Evolutionary conservation across 1,140 invertebrate species (phyloP).

Genomic region (Ganaspis sp.): DNA sequence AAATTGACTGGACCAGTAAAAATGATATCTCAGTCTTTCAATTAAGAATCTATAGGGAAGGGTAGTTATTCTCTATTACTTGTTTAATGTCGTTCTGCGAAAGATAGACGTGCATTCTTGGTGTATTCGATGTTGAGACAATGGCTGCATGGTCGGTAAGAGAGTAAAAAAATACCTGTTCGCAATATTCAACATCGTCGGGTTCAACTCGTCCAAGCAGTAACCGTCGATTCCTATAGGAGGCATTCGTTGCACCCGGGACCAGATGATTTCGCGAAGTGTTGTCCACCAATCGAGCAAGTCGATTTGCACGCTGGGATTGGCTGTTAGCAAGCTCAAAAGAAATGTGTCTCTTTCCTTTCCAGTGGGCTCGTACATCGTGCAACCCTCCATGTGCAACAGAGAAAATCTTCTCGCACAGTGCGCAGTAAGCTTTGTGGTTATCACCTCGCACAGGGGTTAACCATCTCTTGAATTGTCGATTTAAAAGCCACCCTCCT

Average conservation of each 20-base stretch:
- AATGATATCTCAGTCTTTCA: constrained; percentile 20
- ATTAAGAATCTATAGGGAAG: background rate
- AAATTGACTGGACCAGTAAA: constrained; percentile 10
- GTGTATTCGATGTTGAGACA: constrained; percentile 29
- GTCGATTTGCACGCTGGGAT: constrained; percentile 37
- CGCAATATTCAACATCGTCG: constrained; percentile 50
- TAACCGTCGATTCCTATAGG: constrained; percentile 38
- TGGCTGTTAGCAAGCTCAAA: constrained; percentile 45
- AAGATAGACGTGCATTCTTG: constrained; percentile 22
- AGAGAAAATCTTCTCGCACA: constrained; percentile 66
- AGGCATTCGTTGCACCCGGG: constrained; percentile 7
- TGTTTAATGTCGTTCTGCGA: constrained; percentile 9
- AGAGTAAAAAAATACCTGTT: constrained; percentile 53
- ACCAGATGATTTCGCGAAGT: constrained; percentile 30
- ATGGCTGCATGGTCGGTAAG: constrained; percentile 30
- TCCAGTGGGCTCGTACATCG: constrained; percentile 66
- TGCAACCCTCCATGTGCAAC: constrained; percentile 65
- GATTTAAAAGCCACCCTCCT: constrained; percentile 56
- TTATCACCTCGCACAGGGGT: constrained; percentile 60
- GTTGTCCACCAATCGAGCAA: constrained; percentile 42
- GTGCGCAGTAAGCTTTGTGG: constrained; percentile 64
- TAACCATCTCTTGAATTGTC: constrained; percentile 62
- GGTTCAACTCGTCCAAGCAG: constrained; percentile 38
- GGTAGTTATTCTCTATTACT: constrained; percentile 17
- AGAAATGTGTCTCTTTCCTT: constrained; percentile 64